A percentile compares a stretch with the other conserved stretches of the same genome.
Conservation (phyloP, 2,797 vertebrate genomes). For the Helicolenus hilgendorfi region DNA sequence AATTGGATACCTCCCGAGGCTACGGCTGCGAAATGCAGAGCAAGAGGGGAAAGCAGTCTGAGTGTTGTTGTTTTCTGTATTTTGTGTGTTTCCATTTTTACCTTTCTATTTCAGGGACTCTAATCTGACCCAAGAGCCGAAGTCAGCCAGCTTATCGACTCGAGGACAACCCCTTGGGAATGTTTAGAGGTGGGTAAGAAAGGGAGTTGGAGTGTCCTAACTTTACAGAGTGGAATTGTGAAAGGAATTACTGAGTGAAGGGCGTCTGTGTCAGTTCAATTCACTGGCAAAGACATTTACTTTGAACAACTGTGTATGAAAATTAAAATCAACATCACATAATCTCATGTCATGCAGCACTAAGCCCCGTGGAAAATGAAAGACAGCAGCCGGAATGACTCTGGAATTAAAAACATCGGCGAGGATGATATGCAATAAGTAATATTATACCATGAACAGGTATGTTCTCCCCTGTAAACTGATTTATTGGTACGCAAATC, state of each 20-base stretch:
- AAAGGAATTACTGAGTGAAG: constrained; percentile 13
- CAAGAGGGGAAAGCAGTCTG: constrained; percentile 12
- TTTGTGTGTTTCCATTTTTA: constrained; percentile 78
- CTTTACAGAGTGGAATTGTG: not conserved
- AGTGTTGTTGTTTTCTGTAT: constrained; percentile 63
- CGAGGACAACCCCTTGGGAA: constrained; percentile 27
- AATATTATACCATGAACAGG: not conserved
- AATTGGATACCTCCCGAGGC: constrained; percentile 83
- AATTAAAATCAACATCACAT: not conserved
- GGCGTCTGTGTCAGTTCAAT: constrained; percentile 31
- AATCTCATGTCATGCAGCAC: not conserved
- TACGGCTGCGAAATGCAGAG: constrained; percentile 39
- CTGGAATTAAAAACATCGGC: not conserved
- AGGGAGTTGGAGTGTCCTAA: constrained; percentile 41
- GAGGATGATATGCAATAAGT: not conserved
- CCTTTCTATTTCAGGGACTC: constrained; percentile 69
- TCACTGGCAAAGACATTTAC: constrained; percentile 10
- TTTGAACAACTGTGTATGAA: not conserved
- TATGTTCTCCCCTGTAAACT: not conserved
- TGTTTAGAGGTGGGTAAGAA: constrained; percentile 45
- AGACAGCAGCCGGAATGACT: not conserved
- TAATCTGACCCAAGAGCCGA: constrained; percentile 46
- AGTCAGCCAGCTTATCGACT: constrained; percentile 51
- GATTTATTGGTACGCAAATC: constrained; percentile 11
- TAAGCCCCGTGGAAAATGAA: not conserved